Evolutionary conservation across 2,797 vertebrate genomes (phyloP), one percentile per base, ranked within the genome.

Genomic region (Xiphorhynchus erythropygius): DNA sequence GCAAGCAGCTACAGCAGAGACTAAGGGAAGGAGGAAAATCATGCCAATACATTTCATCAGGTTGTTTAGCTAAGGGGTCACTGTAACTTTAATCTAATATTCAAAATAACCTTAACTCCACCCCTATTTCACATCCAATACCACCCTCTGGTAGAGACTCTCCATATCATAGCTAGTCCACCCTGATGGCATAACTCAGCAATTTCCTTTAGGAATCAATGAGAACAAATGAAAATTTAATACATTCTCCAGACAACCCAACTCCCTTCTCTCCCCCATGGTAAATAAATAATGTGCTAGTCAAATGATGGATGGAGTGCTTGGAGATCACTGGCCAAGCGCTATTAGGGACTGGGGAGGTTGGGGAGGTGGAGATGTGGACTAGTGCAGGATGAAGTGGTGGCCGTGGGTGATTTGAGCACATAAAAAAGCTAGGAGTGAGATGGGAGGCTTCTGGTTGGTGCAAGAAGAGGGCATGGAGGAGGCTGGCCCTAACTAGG

Each of bases 271-370:
- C 91, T 96, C 89, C 89, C 96, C 85, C 80, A 90, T 87, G 89
- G 96, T 97, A 97, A 96, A 97, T 97, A 96, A 97, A 97, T 94
- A 96, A 96, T 97, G 96, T 94, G 94, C 94, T 94, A 96, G 93
- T 90, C 96, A 94, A 96, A 91, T 96, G 96, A 97, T 95, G 94
- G 91, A 96, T 96, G 91, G 94, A 52, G 84, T 79, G 94, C 92
- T 96, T 3, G 0, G 82, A 91, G 92, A 94, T 69, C 39, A 0
- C 91, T 94, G 91, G 80, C 68, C 83, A 1, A 94, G 83, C 60
- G 85, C 95, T 93, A 84, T 95, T 96, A 94, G 83, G 71, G 93
- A 87, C 87, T 16, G 2, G 84, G 74, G 70, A 93, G 89, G 83
- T 90, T 0, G 18, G 68, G 27, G 21, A 56, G 68, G 85, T 79